These are phyloP conservation scores for Sceloporus undulatus DNA, from an alignment of 2,113 vertebrate species.

Conservation along the genomic window DNA sequence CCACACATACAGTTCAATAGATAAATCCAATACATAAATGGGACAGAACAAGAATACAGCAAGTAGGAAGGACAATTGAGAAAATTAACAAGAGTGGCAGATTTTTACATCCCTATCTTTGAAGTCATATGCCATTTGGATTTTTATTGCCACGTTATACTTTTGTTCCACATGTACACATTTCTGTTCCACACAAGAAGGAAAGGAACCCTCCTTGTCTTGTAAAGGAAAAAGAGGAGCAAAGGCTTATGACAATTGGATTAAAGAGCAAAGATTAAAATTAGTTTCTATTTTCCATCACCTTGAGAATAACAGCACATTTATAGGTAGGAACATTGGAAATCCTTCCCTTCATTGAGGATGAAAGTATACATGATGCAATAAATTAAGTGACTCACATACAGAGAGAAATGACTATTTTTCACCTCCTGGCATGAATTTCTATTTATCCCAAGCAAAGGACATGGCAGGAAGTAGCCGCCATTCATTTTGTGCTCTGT, in stretches of 20 bases:
- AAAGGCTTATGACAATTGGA: constrained; percentile 37
- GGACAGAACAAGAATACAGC: neutral
- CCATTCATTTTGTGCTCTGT: constrained; percentile 54
- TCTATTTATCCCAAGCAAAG: constrained; percentile 49
- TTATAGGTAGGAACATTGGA: constrained; percentile 48
- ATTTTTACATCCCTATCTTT: neutral
- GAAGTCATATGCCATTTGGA: neutral
- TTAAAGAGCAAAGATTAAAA: constrained; percentile 62
- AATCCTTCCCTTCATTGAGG: constrained; percentile 51
- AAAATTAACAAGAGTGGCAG: neutral
- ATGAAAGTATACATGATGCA: constrained; percentile 35
- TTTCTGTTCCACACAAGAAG: neutral
- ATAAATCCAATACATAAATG: neutral
- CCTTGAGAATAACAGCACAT: constrained; percentile 46
- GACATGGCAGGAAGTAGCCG: constrained; percentile 48
- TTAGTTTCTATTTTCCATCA: constrained; percentile 40
- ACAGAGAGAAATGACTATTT: constrained; percentile 59
- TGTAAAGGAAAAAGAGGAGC: constrained; percentile 33
- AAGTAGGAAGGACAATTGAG: neutral
- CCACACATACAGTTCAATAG: too few relatives aligned
- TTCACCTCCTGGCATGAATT: constrained; percentile 61
- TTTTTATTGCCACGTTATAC: neutral
- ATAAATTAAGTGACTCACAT: constrained; percentile 58
- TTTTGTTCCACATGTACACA: neutral
- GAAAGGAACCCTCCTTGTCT: constrained; percentile 24